Percentiles rank a stretch among this genome's conserved stretches.
Evolutionary conservation across 2,797 vertebrate species (phyloP).

Genomic region (Pipistrellus nathusii): DNA sequence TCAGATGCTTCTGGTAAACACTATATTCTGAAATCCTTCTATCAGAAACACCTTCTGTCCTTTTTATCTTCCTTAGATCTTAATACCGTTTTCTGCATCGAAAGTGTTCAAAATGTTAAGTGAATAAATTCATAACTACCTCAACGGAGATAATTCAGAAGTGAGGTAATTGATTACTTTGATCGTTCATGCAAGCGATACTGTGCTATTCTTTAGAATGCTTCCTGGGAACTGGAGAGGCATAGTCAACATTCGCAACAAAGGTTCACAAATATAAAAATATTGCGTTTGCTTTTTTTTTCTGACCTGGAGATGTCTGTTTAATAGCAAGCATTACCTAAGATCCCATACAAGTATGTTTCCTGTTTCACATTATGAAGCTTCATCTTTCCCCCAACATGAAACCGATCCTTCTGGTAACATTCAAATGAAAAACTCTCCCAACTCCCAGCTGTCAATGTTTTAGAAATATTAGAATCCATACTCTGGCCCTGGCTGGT

Average conservation of each 20-base stretch:
- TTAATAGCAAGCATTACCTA: background rate
- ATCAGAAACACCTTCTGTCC: background rate
- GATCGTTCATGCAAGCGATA: background rate
- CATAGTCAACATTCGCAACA: background rate
- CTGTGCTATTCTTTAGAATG: background rate
- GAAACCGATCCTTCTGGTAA: background rate
- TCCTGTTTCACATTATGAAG: background rate
- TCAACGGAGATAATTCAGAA: background rate
- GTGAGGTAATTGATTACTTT: background rate
- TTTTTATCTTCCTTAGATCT: background rate
- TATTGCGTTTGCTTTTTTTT: background rate
- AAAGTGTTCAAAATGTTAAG: background rate
- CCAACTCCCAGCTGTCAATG: background rate
- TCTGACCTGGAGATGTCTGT: background rate
- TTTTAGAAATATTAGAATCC: background rate
- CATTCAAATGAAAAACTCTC: background rate
- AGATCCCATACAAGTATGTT: background rate
- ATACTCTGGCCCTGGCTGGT: background rate
- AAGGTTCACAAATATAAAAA: slow-evolving; percentile 10
- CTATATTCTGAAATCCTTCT: background rate
- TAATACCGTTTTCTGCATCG: background rate
- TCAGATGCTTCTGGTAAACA: background rate
- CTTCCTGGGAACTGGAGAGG: background rate
- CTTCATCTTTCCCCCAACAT: background rate
- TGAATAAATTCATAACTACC: background rate